These are phyloP conservation scores for Panonychus citri DNA, from an alignment of 1,140 invertebrate genomes.

Conservation along the genomic window DNA sequence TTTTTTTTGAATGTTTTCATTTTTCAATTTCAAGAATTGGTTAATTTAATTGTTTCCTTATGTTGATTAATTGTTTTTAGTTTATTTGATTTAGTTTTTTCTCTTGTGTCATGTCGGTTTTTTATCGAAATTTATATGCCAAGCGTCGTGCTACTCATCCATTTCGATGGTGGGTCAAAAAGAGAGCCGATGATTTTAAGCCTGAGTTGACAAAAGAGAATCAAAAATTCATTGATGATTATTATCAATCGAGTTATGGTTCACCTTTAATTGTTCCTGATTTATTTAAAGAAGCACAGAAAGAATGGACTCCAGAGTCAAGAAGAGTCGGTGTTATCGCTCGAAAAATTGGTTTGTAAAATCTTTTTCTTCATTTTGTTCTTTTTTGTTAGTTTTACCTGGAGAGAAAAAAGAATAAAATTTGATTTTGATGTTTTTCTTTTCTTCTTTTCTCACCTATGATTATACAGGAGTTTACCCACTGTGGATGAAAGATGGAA, in stretches of 20 bases:
- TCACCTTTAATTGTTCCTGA: slow-evolving; percentile 27
- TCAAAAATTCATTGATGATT: slow-evolving; percentile 51
- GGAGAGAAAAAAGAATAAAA: too few species aligned
- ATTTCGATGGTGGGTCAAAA: slow-evolving; percentile 14
- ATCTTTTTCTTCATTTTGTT: not conserved
- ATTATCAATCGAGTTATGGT: slow-evolving; percentile 37
- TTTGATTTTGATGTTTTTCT: too few species aligned
- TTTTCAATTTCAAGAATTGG: too few species aligned
- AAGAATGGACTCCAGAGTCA: slow-evolving; percentile 36
- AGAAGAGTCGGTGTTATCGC: slow-evolving; percentile 62
- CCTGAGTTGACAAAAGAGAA: slow-evolving; percentile 55
- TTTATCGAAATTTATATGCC: too few species aligned
- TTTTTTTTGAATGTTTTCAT: too few species aligned
- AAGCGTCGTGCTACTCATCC: slow-evolving; percentile 18
- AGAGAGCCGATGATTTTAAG: slow-evolving; percentile 13
- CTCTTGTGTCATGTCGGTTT: too few species aligned
- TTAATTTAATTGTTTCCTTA: too few species aligned
- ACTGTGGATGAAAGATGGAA: slow-evolving; percentile 69
- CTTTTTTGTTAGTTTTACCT: too few species aligned
- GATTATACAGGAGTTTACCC: slow-evolving; percentile 36
- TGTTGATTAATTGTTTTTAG: too few species aligned
- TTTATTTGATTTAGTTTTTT: too few species aligned
- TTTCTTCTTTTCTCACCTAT: not conserved
- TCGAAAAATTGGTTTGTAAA: slow-evolving; percentile 57
- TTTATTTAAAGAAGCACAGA: slow-evolving; percentile 27